Conservation (phyloP, 2,797 vertebrate genomes). For the Eleutherodactylus coqui region DNA sequence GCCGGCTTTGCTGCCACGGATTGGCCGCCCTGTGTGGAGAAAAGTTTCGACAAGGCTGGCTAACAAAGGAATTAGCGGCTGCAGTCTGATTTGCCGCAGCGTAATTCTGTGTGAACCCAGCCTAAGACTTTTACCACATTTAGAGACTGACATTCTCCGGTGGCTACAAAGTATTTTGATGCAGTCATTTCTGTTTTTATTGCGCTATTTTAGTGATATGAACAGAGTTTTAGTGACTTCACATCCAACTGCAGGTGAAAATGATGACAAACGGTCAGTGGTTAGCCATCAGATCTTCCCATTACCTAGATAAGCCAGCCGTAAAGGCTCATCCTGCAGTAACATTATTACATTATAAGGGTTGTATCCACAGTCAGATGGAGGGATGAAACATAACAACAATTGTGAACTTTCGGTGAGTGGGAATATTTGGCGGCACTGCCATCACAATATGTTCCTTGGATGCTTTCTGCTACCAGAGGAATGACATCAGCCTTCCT, state of each 20-base stretch:
- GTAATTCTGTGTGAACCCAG: too few species aligned
- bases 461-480: slow-evolving; percentile 26
- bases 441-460: slow-evolving; percentile 44
- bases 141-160: background rate
- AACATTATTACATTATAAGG: background rate
- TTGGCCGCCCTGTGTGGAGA: too few species aligned
- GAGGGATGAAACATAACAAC: slow-evolving; percentile 32
- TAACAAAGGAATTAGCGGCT: too few species aligned
- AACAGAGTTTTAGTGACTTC: background rate
- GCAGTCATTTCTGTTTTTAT: background rate
- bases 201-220: background rate
- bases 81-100: background rate
- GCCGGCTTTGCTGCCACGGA: too few species aligned
- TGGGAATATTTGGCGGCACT: slow-evolving; percentile 38
- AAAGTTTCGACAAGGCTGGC: too few species aligned
- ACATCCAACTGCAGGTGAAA: background rate
- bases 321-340: background rate
- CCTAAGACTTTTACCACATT: too few species aligned
- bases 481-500: background rate
- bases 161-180: background rate
- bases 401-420: slow-evolving; percentile 39
- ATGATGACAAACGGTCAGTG: background rate
- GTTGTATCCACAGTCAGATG: slow-evolving; percentile 43
- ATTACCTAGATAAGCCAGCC: background rate
- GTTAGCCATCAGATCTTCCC: background rate